Evolutionary conservation across 1,140 invertebrate genomes (phyloP).

Genomic region (Saccostrea glomerata): DNA sequence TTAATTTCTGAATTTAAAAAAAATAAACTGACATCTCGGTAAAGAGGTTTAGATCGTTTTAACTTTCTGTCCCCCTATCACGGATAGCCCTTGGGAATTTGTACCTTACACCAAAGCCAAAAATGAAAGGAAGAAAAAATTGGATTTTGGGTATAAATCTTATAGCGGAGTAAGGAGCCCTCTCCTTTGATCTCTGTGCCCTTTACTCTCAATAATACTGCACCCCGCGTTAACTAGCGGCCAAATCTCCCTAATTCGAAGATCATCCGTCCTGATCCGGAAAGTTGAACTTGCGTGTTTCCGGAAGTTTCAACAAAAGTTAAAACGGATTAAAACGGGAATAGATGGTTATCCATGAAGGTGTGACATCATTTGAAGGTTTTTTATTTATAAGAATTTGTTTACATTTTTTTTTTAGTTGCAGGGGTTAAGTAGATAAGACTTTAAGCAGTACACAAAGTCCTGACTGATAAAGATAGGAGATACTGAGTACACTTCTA

Average conservation of each 20-base stretch:
- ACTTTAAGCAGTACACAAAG: not conserved
- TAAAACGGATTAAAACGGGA: constrained; percentile 6
- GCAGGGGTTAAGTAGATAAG: not conserved
- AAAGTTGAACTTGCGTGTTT: not conserved
- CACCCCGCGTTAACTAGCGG: not conserved
- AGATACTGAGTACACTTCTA: too few relatives aligned
- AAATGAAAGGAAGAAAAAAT: not conserved
- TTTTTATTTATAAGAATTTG: not conserved
- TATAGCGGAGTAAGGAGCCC: not conserved
- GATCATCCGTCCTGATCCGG: not conserved
- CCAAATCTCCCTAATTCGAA: not conserved
- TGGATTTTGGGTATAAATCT: not conserved
- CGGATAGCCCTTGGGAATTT: not conserved
- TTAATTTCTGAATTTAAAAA: too few relatives aligned
- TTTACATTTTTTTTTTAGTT: not conserved
- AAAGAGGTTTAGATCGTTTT: not conserved
- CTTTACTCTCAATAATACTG: not conserved
- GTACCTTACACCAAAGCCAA: not conserved
- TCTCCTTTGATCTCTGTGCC: not conserved
- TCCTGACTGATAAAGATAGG: not conserved
- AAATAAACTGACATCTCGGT: not conserved
- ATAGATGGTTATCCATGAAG: not conserved
- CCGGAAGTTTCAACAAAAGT: not conserved
- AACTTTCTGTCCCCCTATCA: not conserved
- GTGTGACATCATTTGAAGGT: not conserved